A percentile compares a stretch with the other conserved stretches of the same genome.
Evolutionary conservation across 2,113 vertebrate genomes (phyloP).

Genomic region (Microtus pennsylvanicus): DNA sequence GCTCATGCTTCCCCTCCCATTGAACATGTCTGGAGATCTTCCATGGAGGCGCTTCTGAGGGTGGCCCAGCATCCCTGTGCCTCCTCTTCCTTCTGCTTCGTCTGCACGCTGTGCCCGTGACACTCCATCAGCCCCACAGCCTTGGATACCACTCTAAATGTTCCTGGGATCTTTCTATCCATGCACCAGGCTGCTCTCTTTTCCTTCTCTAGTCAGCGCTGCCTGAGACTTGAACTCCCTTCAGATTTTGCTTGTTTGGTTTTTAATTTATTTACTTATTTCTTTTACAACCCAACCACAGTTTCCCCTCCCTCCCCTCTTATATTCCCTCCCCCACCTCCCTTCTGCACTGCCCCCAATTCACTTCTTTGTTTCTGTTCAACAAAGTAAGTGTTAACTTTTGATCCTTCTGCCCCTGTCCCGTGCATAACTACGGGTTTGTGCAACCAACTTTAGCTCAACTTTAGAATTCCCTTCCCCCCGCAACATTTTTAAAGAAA

Average conservation of each 20-base stretch:
- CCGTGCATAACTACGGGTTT: background rate
- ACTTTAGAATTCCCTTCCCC: background rate
- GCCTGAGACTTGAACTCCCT: background rate
- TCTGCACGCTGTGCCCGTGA: background rate
- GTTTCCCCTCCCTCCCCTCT: background rate
- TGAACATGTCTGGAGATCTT: background rate
- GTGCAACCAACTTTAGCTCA: background rate
- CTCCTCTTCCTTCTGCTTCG: background rate
- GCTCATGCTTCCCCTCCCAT: background rate
- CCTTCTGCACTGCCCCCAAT: background rate
- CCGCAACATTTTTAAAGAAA: background rate
- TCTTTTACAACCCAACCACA: background rate
- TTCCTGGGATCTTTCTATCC: background rate
- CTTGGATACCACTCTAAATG: background rate
- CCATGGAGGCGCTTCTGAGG: background rate
- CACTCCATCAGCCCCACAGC: background rate
- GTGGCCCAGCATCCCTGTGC: background rate
- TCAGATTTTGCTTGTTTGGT: background rate
- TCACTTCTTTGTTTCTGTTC: background rate
- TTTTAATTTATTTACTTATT: background rate
- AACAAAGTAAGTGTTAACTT: background rate
- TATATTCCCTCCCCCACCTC: background rate
- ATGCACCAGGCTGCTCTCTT: background rate
- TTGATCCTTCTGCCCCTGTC: too few relatives aligned
- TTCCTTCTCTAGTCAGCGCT: background rate